These are phyloP conservation scores for Drosophila kikkawai DNA, from an alignment of 1,140 invertebrate species.

Conservation along the genomic window DNA sequence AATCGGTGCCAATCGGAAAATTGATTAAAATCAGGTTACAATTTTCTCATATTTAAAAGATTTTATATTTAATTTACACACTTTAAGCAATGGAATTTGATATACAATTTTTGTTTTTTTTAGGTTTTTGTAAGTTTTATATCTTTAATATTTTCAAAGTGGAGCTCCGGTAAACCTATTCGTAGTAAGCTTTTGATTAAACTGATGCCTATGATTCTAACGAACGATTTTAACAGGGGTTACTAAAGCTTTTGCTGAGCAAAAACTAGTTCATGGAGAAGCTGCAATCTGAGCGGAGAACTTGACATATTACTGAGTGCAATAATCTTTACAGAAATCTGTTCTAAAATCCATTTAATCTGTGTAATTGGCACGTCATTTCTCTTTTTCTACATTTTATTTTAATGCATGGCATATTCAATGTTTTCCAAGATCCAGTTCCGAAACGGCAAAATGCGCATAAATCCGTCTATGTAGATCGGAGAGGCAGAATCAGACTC, in stretches of 20 bases:
- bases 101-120: neutral
- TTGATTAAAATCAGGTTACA: neutral
- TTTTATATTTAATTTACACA: neutral
- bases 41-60: neutral
- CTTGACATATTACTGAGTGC: neutral
- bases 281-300: neutral
- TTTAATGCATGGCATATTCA: neutral
- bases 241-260: neutral
- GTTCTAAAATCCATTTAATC: neutral
- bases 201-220: neutral
- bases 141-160: neutral
- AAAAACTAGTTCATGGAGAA: neutral
- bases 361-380: neutral
- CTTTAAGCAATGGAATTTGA: neutral
- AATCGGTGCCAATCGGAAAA: neutral
- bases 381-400: neutral
- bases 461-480: slow-evolving; percentile 4
- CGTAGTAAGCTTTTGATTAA: neutral
- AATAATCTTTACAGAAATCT: neutral
- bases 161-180: neutral
- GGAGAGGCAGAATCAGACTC: neutral
- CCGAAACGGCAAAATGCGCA: slow-evolving; percentile 21
- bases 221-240: neutral
- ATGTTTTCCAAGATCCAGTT: slow-evolving; percentile 29
- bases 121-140: too few relatives aligned